Evolutionary conservation across 35 echinoderm and acorn worm genomes (phyloP).

Genomic region (Strongylocentrotus purpuratus): DNA sequence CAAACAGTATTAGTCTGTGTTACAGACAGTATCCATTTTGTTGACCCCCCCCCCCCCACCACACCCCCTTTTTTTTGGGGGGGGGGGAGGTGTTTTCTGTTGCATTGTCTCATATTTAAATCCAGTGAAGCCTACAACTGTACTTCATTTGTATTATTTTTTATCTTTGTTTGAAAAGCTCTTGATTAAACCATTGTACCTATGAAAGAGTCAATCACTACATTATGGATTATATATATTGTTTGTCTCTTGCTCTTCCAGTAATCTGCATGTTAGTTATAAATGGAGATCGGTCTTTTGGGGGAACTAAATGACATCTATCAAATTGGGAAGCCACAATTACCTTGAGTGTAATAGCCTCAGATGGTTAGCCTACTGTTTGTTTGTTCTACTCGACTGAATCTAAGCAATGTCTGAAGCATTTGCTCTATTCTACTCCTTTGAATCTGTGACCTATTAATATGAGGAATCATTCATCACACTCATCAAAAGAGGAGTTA

Average conservation of each 20-base stretch:
- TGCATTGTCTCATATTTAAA: too few relatives aligned
- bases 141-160: background rate
- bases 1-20: too few relatives aligned
- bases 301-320: background rate
- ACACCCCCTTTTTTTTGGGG: too few relatives aligned
- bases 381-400: background rate
- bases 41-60: too few relatives aligned
- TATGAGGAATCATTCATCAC: background rate
- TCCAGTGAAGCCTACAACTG: too few relatives aligned
- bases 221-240: background rate
- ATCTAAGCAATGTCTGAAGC: background rate
- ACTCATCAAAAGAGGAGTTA: background rate
- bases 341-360: background rate
- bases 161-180: background rate
- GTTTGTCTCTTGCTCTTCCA: background rate
- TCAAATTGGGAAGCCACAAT: background rate
- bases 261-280: background rate
- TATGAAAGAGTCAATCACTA: background rate
- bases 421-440: background rate
- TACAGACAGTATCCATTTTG: too few relatives aligned
- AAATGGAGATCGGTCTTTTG: background rate
- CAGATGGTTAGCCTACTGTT: background rate
- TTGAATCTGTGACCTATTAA: conserved; percentile 1
- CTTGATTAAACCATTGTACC: background rate
- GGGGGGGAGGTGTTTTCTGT: too few relatives aligned